Base-by-base conservation (phyloP, 2,888 invertebrate species). In the Arge pagana region DNA sequence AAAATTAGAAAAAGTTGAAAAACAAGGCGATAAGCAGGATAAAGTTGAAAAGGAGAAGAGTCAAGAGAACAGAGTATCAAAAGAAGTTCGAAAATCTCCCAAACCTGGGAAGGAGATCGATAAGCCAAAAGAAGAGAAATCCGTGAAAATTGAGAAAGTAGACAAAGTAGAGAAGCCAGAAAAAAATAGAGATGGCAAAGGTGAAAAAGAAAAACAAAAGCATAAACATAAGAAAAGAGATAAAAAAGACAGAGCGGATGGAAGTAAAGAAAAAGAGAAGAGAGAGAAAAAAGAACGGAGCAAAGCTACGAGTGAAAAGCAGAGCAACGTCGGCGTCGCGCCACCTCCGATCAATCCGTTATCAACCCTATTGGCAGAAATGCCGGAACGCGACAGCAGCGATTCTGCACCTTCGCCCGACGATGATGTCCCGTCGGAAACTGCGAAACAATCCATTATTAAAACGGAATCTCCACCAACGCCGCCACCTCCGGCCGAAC, bases 241-340 rank as follows among this genome's bases (percentile, higher is more conserved):
- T 10, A 75, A 72, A 58, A 87, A 86, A 64, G 87, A 84, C 66
- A 81, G 81, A 49, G 80, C 84, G 66, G 86, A 86, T 13, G 82
- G 83, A 62, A 85, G 85, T 39, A 83, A 83, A 64, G 85, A 85
- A 39, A 82, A 83, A 61, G 85, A 83, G 23, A 72, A 67, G 33
- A 71, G 67, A 24, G 68, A 70, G 11, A 71, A 71, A 39, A 72
- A 72, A 13, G 77, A 77, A 7, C 73, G 73, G 36, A 67, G 71
- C 8, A 78, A 77, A 30, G 66, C 64, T 8, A 55, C 62, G n/a
- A 54, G 13, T 4, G 72, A 68, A 6, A 76, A 74, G 45, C 66
- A 66, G 43, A 67, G 60, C 48, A 63, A 60, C 37, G 57, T 59
- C 23, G 56, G 59, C 23, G 61, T 53, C 19, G 54, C 53, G 28